Evolutionary conservation across 2,113 vertebrate genomes (phyloP), one percentile per base, ranked within the genome.

Genomic region (Ia io): DNA sequence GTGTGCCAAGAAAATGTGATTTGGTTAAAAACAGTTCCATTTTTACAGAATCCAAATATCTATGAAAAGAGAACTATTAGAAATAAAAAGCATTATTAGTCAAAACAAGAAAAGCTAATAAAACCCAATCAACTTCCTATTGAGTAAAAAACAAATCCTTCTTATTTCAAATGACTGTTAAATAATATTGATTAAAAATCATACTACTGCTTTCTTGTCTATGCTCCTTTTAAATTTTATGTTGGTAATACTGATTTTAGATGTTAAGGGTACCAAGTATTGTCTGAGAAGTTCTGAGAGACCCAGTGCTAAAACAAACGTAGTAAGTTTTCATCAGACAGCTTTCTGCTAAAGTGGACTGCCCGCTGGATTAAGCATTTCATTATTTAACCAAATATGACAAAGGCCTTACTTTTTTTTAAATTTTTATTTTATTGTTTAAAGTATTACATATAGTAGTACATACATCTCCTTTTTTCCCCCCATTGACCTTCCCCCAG

Each of bases 161-260:
- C 44, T 74, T 65, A 79, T 42, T 47, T 63, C n/a, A 90, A 84
- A 25, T 47, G 53, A 82, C 56, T 71, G 70, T 88, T 87, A 82
- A 51, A 83, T 32, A 88, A 65, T 70, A 93, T 8, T n/a, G 7
- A 88, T 61, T 85, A 42, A 69, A 93, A 95, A 25, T 25, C 32
- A 87, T 2, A 28, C 1, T 69, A 69, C 13, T 84, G 14, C 11
- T 85, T 70, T 92, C 42, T 61, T 95, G 76, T 82, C 61, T 63
- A 32, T 20, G 30, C 17, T 49, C 56, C 11, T 16, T 76, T 94
- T 89, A 78, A 88, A 89, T 93, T 76, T 61, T 49, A 70, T 47
- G 35, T 65, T 76, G 61, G 5, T 94, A 82, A 91, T 74, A 80
- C 12, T 80, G 28, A 82, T 92, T 93, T 94, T 67, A 65, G 73